Evolutionary conservation across 2,797 vertebrate genomes (phyloP).

Genomic region (Dallia pectoralis): DNA sequence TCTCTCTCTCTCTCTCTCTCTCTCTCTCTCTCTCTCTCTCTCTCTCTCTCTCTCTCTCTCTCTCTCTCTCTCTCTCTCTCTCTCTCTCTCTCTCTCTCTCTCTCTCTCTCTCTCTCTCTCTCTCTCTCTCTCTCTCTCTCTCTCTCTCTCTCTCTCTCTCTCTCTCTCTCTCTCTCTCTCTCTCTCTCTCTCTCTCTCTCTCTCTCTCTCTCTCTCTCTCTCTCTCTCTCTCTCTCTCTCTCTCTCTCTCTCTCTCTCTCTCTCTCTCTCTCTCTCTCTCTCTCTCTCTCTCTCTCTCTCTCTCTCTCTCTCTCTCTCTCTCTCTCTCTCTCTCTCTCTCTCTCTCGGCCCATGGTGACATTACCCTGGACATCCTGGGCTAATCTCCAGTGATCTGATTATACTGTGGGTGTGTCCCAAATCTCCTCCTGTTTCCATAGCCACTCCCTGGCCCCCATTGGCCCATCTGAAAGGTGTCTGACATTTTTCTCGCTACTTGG

Average conservation of each 20-base stretch:
- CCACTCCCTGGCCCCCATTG: slow-evolving; percentile 76
- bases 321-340: slow-evolving; percentile 57
- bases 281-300: slow-evolving; percentile 42
- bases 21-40: neutral
- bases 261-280: slow-evolving; percentile 30
- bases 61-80: no score
- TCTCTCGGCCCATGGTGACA: slow-evolving; percentile 75
- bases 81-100: neutral
- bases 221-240: slow-evolving; percentile 26
- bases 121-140: neutral
- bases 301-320: slow-evolving; percentile 15
- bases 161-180: neutral
- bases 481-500: slow-evolving; percentile 82
- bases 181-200: neutral
- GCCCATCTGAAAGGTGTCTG: slow-evolving; percentile 78
- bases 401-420: slow-evolving; percentile 63
- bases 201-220: slow-evolving; percentile 25
- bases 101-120: neutral
- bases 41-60: slow-evolving; percentile 30
- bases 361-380: slow-evolving; percentile 77
- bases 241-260: slow-evolving; percentile 21
- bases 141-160: neutral
- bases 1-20: slow-evolving; percentile 21
- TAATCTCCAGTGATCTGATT: slow-evolving; percentile 85
- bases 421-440: slow-evolving; percentile 67